phyloP scores from a whole-genome alignment of 2,888 invertebrate species.

The Gibbula magus region DNA sequence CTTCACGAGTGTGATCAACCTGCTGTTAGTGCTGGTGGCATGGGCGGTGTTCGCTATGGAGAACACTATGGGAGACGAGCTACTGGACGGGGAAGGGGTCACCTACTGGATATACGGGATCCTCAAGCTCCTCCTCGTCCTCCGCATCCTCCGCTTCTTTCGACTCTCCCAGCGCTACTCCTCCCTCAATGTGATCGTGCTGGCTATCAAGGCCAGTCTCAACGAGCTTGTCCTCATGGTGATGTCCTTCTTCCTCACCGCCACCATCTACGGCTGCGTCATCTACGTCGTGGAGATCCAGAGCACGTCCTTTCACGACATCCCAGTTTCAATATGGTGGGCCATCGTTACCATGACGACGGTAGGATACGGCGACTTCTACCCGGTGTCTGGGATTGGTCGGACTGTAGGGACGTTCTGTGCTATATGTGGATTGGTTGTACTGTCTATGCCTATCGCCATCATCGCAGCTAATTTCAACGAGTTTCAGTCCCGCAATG shows the following conservation, averaged over 20 bases:
- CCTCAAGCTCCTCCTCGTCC: neutral
- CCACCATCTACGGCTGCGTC: conserved; percentile 59
- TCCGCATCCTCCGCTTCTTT: conserved; percentile 18
- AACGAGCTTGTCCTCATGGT: conserved; percentile 58
- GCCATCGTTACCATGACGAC: conserved; percentile 64
- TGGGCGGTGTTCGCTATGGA: neutral
- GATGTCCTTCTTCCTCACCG: conserved; percentile 58
- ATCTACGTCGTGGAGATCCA: conserved; percentile 39
- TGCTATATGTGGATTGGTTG: conserved; percentile 54
- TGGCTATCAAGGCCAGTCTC: conserved; percentile 57
- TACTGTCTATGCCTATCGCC: conserved; percentile 62
- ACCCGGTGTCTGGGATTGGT: conserved; percentile 48
- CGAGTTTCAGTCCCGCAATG: conserved; percentile 53
- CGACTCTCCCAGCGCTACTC: conserved; percentile 1
- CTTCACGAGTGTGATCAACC: conserved; percentile 2
- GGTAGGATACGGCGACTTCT: conserved; percentile 63
- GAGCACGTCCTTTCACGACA: conserved; percentile 42
- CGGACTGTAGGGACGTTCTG: conserved; percentile 54
- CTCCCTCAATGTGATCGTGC: conserved; percentile 55
- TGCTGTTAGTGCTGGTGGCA: neutral
- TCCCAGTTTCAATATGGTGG: conserved; percentile 62
- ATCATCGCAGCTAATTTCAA: conserved; percentile 63
- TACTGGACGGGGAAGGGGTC: neutral
- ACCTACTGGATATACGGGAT: neutral
- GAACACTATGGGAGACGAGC: neutral